phyloP scores from a whole-genome alignment of 2,888 invertebrate species.

The Orthosia gothica region DNA sequence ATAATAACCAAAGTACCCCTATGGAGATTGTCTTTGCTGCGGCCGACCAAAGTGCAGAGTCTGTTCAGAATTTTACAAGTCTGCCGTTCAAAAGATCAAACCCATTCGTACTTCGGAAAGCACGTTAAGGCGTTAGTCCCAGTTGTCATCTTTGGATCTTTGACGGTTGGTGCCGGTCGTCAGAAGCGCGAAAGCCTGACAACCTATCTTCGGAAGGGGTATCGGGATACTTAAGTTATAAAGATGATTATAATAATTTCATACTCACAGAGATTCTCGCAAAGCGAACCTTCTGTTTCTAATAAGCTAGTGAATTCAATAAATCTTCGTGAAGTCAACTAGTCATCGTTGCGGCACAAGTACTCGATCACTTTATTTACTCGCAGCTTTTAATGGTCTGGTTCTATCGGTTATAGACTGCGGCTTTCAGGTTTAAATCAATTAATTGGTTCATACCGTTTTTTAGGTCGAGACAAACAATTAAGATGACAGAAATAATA shows the following conservation, averaged over 20 bases:
- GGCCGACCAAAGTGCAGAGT: too few relatives aligned
- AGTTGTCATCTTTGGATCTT: neutral
- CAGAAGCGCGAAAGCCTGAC: neutral
- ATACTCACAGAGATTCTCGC: too few relatives aligned
- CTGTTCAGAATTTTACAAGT: too few relatives aligned
- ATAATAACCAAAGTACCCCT: too few relatives aligned
- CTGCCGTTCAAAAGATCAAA: too few relatives aligned
- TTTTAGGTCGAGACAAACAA: too few relatives aligned
- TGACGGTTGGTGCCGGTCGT: neutral
- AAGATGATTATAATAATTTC: neutral
- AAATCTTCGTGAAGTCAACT: constrained; percentile 17
- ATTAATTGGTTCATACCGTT: neutral
- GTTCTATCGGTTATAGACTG: neutral
- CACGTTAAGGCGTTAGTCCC: neutral
- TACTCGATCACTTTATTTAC: constrained; percentile 13
- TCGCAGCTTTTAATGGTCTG: neutral
- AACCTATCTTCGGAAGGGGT: neutral
- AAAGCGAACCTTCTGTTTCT: constrained; percentile 18
- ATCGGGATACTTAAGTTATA: neutral
- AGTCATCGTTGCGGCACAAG: neutral
- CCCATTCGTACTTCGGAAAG: neutral
- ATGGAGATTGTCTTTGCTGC: too few relatives aligned
- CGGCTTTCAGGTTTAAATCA: neutral
- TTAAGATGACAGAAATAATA: too few relatives aligned
- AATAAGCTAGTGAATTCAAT: neutral